Percentiles rank a stretch among this genome's conserved stretches.
Conservation (phyloP, 92 coral and sea anemone genomes). For the Palythoa heliodiscus region DNA sequence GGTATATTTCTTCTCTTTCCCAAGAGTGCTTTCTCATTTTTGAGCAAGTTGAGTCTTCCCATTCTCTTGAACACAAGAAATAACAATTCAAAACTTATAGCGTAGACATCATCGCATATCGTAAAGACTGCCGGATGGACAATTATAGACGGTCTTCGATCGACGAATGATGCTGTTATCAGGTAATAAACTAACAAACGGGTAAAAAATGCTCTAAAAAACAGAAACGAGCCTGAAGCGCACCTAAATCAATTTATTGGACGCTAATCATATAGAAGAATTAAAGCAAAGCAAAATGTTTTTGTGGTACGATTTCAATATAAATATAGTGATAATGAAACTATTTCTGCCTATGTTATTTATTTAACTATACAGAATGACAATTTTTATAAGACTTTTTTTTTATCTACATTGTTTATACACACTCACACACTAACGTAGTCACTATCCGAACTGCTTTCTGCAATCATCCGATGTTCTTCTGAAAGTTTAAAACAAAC, state of each 20-base stretch:
- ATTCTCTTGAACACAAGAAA: neutral
- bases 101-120: no score
- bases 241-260: neutral
- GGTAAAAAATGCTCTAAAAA: no score
- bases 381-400: no score
- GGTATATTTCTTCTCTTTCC: neutral
- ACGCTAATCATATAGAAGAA: no score
- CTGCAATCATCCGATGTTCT: constrained; percentile 30
- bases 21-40: neutral
- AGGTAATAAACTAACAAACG: no score
- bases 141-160: neutral
- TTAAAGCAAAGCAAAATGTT: no score
- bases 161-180: neutral
- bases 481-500: constrained; percentile 20
- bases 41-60: constrained; percentile 13
- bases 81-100: neutral
- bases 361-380: no score
- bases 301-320: no score
- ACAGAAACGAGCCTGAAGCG: neutral
- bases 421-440: constrained; percentile 37
- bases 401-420: no score
- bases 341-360: no score
- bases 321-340: no score
- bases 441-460: constrained; percentile 43
- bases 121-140: neutral